Percentiles rank a stretch among this genome's conserved stretches.
These are phyloP conservation scores for Hephaestus fuliginosus DNA, from an alignment of 2,797 vertebrate species.

Conservation along the genomic window DNA sequence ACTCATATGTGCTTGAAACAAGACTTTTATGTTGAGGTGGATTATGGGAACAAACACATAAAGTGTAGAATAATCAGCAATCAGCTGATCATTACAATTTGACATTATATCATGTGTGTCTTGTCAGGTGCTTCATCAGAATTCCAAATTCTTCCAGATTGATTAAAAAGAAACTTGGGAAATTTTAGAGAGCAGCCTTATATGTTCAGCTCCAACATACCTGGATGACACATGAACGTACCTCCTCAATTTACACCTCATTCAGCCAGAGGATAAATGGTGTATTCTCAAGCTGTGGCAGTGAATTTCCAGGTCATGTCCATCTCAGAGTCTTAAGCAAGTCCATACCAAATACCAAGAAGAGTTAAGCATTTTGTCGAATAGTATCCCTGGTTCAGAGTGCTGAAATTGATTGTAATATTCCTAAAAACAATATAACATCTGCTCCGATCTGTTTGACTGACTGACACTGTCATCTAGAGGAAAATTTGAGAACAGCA, in stretches of 20 bases:
- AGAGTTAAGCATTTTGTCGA: background rate
- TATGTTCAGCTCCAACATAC: no score
- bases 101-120: background rate
- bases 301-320: background rate
- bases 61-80: background rate
- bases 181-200: background rate
- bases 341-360: background rate
- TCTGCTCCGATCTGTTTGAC: background rate
- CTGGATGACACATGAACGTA: background rate
- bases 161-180: background rate
- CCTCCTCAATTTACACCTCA: background rate
- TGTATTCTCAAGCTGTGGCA: background rate
- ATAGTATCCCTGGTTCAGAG: background rate
- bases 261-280: background rate
- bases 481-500: conserved; percentile 32
- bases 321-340: background rate
- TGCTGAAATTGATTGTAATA: background rate
- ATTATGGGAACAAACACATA: background rate
- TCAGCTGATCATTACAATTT: background rate
- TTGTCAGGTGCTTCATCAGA: background rate
- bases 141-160: no score
- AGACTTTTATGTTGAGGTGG: background rate
- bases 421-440: background rate
- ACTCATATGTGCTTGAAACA: background rate
- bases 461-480: conserved; percentile 40